Base-by-base conservation (phyloP, 2,113 vertebrate genomes). In the Rafetus swinhoei region DNA sequence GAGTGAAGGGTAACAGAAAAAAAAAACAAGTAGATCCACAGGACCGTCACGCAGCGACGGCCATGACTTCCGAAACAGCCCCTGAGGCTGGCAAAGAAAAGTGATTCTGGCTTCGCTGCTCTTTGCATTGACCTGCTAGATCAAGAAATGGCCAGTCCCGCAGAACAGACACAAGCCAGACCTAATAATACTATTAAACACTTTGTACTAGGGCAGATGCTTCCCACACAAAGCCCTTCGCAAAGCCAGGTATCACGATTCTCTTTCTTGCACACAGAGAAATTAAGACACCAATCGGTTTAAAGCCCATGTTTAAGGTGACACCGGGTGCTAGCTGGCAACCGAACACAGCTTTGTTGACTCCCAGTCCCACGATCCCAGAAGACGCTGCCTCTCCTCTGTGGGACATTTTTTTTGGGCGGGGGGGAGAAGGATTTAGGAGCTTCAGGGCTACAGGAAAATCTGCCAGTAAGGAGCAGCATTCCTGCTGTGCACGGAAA, bases 221-320 rank as follows among this genome's bases (percentile, higher is more conserved):
- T 77, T 77, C 25, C 74, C 39, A 93, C 86, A 95, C 25, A 54
- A 93, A 95, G 81, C 59, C 82, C 91, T 95, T 93, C 87, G 50
- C 52, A 93, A 95, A 95, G 81, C 74, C 74, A 65, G 79, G 55
- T 91, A 84, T 93, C 90, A 52, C 84, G 95, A 95, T 93, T 94
- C 94, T 93, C 69, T 90, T 90, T 93, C 22, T 94, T 93, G 95
- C 65, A 89, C 90, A 93, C 2, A 12, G 15, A 83, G 90, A 96
- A 95, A 90, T 82, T 81, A 13, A 93, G 60, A 81, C 87, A 93
- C 81, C 93, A 39, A 53, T 53, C 91, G 91, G 88, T 96, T 91
- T 95, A 87, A 81, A 60, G 89, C 86, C 0, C 0, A 79, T 85
- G 91, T 87, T 85, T 87, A 45, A 25, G 56, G 84, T 79, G 79